phyloP scores from a whole-genome alignment of 2,888 invertebrate genomes.

The Auanema freiburgensis region DNA sequence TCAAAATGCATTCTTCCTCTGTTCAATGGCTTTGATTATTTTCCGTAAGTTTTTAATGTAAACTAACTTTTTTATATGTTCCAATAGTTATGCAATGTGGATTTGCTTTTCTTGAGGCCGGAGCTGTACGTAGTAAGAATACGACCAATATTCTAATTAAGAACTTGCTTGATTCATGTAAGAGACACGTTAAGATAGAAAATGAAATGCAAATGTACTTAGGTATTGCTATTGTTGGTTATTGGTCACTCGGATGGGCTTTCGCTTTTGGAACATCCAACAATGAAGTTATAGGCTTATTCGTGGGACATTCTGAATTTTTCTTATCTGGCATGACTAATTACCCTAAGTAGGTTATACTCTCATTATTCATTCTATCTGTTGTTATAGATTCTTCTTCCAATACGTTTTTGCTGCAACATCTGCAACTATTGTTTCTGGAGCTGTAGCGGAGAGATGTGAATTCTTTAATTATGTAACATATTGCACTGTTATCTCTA shows the following conservation, averaged over 20 bases:
- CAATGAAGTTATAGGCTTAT: conserved; percentile 55
- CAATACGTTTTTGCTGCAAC: conserved; percentile 72
- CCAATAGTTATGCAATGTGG: conserved; percentile 68
- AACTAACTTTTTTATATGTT: neutral
- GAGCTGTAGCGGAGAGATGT: conserved; percentile 70
- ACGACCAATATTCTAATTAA: conserved; percentile 69
- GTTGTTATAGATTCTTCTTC: conserved; percentile 66
- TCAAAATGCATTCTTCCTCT: conserved; percentile 59
- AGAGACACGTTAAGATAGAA: conserved; percentile 20
- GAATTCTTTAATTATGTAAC: conserved; percentile 69
- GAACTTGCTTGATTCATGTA: conserved; percentile 69
- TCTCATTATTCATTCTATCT: neutral
- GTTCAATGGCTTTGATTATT: conserved; percentile 61
- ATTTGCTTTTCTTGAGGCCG: conserved; percentile 70
- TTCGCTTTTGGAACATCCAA: conserved; percentile 67
- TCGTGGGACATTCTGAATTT: conserved; percentile 66
- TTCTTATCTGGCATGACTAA: conserved; percentile 50
- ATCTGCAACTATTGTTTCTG: conserved; percentile 69
- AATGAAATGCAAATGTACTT: conserved; percentile 7
- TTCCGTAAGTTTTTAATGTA: conserved; percentile 46
- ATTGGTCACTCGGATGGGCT: conserved; percentile 68
- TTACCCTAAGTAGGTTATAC: conserved; percentile 49
- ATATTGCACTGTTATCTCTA: conserved; percentile 69
- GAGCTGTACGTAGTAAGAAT: conserved; percentile 68
- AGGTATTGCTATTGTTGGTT: conserved; percentile 66